These are phyloP conservation scores for Cisticola juncidis DNA, from an alignment of 2,113 vertebrate genomes.

Conservation along the genomic window DNA sequence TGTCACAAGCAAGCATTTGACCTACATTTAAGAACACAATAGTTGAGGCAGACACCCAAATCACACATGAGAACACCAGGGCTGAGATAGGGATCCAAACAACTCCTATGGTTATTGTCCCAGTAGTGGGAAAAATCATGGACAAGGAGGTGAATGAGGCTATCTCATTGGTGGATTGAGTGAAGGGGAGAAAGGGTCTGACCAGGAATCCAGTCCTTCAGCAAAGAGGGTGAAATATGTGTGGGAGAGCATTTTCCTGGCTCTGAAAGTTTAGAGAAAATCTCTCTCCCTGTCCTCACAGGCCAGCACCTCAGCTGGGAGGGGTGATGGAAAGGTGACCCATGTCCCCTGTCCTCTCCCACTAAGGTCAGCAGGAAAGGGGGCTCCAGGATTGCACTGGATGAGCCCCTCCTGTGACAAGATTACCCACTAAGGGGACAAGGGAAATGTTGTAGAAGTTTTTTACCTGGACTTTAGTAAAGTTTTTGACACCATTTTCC, in stretches of 20 bases:
- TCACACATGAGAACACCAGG: background rate
- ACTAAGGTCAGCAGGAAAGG: background rate
- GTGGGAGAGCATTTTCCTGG: background rate
- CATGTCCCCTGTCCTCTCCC: background rate
- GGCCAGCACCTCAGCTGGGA: background rate
- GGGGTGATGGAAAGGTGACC: background rate
- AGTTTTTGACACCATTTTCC: background rate
- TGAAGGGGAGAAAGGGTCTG: background rate
- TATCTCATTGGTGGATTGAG: background rate
- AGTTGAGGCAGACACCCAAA: background rate
- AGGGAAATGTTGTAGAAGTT: background rate
- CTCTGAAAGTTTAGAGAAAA: background rate
- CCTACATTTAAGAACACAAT: background rate
- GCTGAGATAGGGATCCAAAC: background rate
- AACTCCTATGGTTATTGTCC: background rate
- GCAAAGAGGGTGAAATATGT: background rate
- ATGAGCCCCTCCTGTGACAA: background rate
- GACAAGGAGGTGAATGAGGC: background rate
- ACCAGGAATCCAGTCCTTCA: background rate
- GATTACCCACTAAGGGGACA: background rate
- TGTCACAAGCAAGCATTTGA: rapidly evolving
- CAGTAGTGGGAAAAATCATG: background rate
- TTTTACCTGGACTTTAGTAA: background rate
- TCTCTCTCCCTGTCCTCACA: background rate
- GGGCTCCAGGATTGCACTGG: background rate